Percentiles rank a stretch among this genome's conserved stretches.
phyloP scores from a whole-genome alignment of 1,140 invertebrate species.

The Liolophura sinensis region DNA sequence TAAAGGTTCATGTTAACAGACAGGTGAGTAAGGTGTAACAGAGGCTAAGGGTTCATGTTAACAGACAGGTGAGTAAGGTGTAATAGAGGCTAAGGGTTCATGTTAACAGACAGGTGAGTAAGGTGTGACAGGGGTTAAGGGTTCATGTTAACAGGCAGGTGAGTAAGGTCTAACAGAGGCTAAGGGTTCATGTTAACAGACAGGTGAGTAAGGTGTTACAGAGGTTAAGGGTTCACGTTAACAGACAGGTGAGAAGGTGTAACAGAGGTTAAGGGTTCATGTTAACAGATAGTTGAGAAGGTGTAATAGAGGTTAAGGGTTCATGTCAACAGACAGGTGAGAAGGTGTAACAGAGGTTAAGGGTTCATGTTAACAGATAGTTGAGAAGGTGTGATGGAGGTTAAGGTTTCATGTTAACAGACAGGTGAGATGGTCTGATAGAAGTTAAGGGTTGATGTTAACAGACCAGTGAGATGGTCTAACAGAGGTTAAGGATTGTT shows the following conservation, averaged over 20 bases:
- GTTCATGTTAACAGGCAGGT: background rate
- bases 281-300: conserved; percentile 12
- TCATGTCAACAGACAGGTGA: conserved; percentile 59
- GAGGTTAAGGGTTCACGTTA: no score
- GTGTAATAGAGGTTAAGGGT: conserved; percentile 36
- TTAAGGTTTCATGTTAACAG: conserved; percentile 13
- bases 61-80: conserved; percentile 43
- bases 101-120: conserved; percentile 59
- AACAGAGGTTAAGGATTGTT: background rate
- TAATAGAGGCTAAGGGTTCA: conserved; percentile 51
- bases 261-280: no score
- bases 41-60: no score
- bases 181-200: no score
- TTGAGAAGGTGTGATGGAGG: no score
- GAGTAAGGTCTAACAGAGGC: no score
- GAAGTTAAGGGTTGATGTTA: conserved; percentile 51
- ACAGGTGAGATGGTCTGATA: conserved; percentile 50
- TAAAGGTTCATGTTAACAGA: background rate
- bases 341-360: background rate
- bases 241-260: no score
- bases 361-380: background rate
- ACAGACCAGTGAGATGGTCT: conserved; percentile 53
- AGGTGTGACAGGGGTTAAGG: no score
- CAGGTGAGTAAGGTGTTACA: no score
- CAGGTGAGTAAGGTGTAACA: no score